Evolutionary conservation across 1,140 invertebrate genomes (phyloP).

Genomic region (Hestina assimilis): DNA sequence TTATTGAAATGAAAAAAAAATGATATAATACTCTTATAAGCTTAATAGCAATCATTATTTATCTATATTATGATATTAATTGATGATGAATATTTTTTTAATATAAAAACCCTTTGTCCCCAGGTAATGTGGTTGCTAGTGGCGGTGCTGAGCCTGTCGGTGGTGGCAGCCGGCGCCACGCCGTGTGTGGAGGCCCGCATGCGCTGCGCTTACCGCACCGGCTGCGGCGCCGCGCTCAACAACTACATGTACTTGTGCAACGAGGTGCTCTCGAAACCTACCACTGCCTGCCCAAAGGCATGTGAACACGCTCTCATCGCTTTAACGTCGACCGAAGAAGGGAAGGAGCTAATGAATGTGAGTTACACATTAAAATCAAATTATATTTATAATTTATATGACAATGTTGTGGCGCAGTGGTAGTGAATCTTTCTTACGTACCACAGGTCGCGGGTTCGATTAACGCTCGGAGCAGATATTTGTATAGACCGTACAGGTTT

Average conservation of each 20-base stretch:
- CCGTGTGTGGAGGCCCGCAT: slow-evolving; percentile 84
- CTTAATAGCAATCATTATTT: too few species aligned
- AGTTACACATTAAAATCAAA: slow-evolving; percentile 25
- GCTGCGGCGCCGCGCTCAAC: slow-evolving; percentile 86
- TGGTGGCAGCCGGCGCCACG: slow-evolving; percentile 48
- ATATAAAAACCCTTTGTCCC: too few species aligned
- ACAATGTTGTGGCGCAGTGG: too few species aligned
- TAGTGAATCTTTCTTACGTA: too few species aligned
- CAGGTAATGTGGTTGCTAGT: slow-evolving; percentile 72
- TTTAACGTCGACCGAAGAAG: slow-evolving; percentile 87
- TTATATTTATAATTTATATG: too few species aligned
- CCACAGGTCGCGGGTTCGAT: too few species aligned
- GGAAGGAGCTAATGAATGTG: slow-evolving; percentile 82
- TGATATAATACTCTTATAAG: too few species aligned
- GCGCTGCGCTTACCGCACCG: slow-evolving; percentile 85
- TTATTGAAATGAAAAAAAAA: too few species aligned
- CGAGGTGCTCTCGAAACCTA: slow-evolving; percentile 80
- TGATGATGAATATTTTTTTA: too few species aligned
- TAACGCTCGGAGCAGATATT: too few species aligned
- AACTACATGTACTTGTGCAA: slow-evolving; percentile 87
- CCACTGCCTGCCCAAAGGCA: slow-evolving; percentile 81
- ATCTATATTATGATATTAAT: too few species aligned
- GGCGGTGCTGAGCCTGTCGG: slow-evolving; percentile 41
- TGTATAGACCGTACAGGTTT: too few species aligned
- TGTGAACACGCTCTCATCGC: slow-evolving; percentile 88